Base-by-base conservation (phyloP, 1,140 invertebrate genomes). In the Rhyacophila brunnea region DNA sequence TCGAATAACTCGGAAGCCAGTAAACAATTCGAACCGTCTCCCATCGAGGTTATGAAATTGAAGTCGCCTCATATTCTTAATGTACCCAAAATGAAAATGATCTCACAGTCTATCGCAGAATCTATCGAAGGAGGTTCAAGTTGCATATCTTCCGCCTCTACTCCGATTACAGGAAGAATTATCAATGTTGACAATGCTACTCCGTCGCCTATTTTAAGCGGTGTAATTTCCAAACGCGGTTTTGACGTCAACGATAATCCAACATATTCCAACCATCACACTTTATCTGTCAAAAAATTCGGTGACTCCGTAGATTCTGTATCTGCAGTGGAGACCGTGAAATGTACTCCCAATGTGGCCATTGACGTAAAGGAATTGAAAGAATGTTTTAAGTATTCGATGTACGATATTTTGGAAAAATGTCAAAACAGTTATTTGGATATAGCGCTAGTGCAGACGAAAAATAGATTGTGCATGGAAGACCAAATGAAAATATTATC, bases 381-480 rank as follows among this genome's bases (percentile, higher is more conserved):
- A 67, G 75, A 79, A 61, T 77, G 74, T 52, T 69, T 78, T 1
- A 74, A 70, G 64, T 62, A 72, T 38, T 68, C 68, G 36, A 58
- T 75, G 43, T 69, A 71, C n/a, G 73, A 78, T 67, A 67, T 76
- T 13, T 68, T 73, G 9, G 73, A 74, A 58, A 71, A 75, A 55
- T 77, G 73, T 47, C 69, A 70, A 56, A 75, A 74, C 56, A 74
- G 74, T 66, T 77, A 74, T 52, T 65, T 76, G 0, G 70, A 76
- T 45, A 69, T 76, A 18, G 76, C 74, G 68, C 74, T 77, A 70
- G 71, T 70, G 18, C 66, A 78, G 42, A 76, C 75, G 6, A 79
- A 78, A 65, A 74, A 77, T 54, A 74, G 75, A 56, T 58, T 79
- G 49, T 78, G 70, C 68, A 67, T 78, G 50, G 75, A 79, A 58